These are phyloP conservation scores for Sarcophaga bullata DNA, from an alignment of 1,140 invertebrate genomes.

Conservation along the genomic window DNA sequence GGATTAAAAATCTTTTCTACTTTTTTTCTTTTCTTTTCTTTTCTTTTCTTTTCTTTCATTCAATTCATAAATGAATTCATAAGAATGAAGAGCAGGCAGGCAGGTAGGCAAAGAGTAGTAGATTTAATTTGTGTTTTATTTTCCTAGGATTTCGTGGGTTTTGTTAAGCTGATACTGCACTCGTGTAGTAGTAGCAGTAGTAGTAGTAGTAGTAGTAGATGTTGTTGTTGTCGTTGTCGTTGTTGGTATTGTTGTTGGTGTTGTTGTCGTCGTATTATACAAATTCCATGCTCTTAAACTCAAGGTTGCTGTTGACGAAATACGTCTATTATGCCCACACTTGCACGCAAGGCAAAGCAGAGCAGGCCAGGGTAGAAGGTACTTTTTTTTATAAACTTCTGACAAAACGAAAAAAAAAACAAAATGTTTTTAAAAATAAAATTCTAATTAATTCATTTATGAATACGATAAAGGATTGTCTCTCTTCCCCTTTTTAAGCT, in stretches of 20 bases:
- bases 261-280: not conserved
- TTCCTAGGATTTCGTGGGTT: not conserved
- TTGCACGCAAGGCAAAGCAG: too few relatives aligned
- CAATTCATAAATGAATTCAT: not conserved
- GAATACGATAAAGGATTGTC: not conserved
- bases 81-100: not conserved
- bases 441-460: conserved; percentile 6
- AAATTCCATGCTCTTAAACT: not conserved
- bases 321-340: not conserved
- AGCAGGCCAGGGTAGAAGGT: too few relatives aligned
- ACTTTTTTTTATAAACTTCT: too few relatives aligned
- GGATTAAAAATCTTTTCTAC: not conserved
- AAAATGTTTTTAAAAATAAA: conserved; percentile 1
- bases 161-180: not conserved
- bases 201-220: too few relatives aligned
- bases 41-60: not conserved
- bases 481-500: too few relatives aligned
- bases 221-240: too few relatives aligned
- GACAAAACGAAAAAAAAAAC: not conserved
- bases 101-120: too few relatives aligned
- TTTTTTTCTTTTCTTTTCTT: not conserved
- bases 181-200: too few relatives aligned
- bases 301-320: not conserved
- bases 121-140: not conserved
- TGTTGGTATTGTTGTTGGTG: too few relatives aligned